These are phyloP conservation scores for Eublepharis macularius DNA, from an alignment of 2,113 vertebrate species.

Conservation along the genomic window DNA sequence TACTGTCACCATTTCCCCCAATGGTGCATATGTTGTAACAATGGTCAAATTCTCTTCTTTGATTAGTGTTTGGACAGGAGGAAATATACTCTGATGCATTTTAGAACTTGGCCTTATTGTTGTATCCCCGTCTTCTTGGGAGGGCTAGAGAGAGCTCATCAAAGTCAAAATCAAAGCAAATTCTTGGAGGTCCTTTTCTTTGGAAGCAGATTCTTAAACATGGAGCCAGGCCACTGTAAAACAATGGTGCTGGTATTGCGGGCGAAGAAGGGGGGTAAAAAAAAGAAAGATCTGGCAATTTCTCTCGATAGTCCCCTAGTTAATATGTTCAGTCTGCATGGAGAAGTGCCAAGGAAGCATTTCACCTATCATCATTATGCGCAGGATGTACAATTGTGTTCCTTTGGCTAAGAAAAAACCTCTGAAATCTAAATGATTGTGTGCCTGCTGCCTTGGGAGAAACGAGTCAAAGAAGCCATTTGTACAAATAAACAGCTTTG, in stretches of 20 bases:
- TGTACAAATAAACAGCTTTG: constrained; percentile 65
- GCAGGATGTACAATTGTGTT: constrained; percentile 28
- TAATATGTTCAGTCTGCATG: constrained; percentile 68
- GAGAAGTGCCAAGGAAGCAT: constrained; percentile 59
- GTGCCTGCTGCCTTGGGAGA: constrained; percentile 23
- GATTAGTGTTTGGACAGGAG: constrained; percentile 15
- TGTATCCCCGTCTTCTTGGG: constrained; percentile 57
- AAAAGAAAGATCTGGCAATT: constrained; percentile 50
- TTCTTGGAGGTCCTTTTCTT: constrained; percentile 63
- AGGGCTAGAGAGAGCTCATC: constrained; percentile 52
- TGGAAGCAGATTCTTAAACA: constrained; percentile 66
- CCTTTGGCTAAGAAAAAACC: constrained; percentile 47
- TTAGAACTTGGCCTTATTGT: constrained; percentile 49
- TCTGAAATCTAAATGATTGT: constrained; percentile 44
- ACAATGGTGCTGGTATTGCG: constrained; percentile 37
- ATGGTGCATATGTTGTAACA: too few relatives aligned
- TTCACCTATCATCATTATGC: constrained; percentile 60
- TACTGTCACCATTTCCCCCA: neutral
- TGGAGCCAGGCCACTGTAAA: constrained; percentile 54
- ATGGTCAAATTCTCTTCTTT: constrained; percentile 51
- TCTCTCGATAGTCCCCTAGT: constrained; percentile 28
- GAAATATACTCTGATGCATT: constrained; percentile 14
- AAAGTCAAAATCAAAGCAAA: constrained; percentile 64
- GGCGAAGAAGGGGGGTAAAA: constrained; percentile 1
- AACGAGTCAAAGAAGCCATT: constrained; percentile 45